Evolutionary conservation across 2,888 invertebrate genomes (phyloP).

Genomic region (Leptopterna dolabrata): DNA sequence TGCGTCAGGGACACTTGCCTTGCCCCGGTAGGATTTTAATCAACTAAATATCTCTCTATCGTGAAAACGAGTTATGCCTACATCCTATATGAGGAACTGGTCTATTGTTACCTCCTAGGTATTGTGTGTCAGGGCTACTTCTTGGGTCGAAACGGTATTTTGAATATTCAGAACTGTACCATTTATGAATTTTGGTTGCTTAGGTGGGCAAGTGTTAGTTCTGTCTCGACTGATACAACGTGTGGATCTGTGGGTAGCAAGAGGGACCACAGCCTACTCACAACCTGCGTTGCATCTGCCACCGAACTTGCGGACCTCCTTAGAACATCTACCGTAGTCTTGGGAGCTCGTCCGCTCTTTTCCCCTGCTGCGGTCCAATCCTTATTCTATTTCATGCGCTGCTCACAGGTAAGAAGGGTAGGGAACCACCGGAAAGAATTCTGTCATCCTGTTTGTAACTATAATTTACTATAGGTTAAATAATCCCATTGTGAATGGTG

Average conservation of each 20-base stretch:
- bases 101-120: too few species aligned
- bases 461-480: too few species aligned
- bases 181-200: neutral
- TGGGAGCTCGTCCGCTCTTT: slow-evolving; percentile 62
- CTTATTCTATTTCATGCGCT: slow-evolving; percentile 91
- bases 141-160: too few species aligned
- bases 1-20: slow-evolving; percentile 76
- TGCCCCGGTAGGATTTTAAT: slow-evolving; percentile 18
- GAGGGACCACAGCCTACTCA: slow-evolving; percentile 79
- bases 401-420: slow-evolving; percentile 76
- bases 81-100: too few species aligned
- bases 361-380: slow-evolving; percentile 75
- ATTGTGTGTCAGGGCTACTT: too few species aligned
- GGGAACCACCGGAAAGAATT: too few species aligned
- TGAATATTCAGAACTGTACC: too few species aligned
- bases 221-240: slow-evolving; percentile 60
- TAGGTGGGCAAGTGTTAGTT: slow-evolving; percentile 74
- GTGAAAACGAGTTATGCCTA: neutral
- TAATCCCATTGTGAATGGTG: too few species aligned
- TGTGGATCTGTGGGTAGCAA: slow-evolving; percentile 65
- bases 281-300: slow-evolving; percentile 89
- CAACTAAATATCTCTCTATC: neutral
- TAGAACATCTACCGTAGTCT: slow-evolving; percentile 66
- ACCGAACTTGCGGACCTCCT: slow-evolving; percentile 80
- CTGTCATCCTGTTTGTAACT: too few species aligned